Conservation (phyloP, 2,797 vertebrate genomes). For the Lophotriccus pileatus region DNA sequence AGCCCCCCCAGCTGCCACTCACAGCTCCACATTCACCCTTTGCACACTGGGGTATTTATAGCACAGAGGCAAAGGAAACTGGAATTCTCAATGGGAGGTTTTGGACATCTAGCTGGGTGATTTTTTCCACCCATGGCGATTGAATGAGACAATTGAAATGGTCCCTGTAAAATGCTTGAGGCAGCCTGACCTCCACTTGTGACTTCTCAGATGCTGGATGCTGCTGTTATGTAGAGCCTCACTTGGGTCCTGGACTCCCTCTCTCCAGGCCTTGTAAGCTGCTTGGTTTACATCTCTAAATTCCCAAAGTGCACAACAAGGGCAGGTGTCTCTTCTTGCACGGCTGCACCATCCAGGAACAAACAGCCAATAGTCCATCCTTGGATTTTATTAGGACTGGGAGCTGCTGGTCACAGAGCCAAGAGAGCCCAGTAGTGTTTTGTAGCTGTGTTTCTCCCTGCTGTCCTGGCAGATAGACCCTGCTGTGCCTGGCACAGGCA, state of each 20-base stretch:
- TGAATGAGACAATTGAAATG: background rate
- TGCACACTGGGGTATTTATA: constrained; percentile 59
- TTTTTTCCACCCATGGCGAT: background rate
- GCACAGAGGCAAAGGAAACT: constrained; percentile 42
- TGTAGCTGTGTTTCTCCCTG: background rate
- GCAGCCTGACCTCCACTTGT: background rate
- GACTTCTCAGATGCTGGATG: background rate
- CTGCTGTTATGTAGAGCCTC: background rate
- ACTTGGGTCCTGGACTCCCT: background rate
- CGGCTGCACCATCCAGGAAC: background rate
- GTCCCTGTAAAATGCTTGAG: background rate
- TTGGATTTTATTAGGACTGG: background rate
- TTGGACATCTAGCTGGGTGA: constrained; percentile 4
- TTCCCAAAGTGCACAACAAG: background rate
- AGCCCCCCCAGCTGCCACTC: constrained; percentile 37
- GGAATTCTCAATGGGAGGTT: constrained; percentile 26
- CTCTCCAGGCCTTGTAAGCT: background rate
- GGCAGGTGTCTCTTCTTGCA: background rate
- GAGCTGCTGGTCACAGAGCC: background rate
- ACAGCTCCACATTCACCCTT: constrained; percentile 27
- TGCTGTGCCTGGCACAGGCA: background rate
- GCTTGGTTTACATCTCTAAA: background rate
- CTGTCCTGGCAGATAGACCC: background rate
- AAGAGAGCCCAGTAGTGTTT: background rate
- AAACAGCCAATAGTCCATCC: background rate